Evolutionary conservation across 1,140 invertebrate species (phyloP), one percentile per base, ranked within the genome.

Genomic region (Panonychus citri): DNA sequence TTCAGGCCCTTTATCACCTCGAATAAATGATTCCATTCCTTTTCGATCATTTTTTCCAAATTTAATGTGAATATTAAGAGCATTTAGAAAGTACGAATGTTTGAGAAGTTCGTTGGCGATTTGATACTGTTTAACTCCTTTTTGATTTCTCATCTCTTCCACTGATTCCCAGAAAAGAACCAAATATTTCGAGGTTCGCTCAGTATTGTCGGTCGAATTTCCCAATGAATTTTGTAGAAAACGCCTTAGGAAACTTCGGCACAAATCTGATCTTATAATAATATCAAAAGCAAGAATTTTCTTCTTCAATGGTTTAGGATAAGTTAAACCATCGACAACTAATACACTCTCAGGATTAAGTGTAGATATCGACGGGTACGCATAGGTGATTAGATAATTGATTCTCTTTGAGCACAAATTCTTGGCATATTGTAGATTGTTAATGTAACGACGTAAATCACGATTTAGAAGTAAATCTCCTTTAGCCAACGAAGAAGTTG

Each of bases 81-180:
- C 88, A 15, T 82, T 85, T 63, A 88, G 85, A 70, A 85, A 89
- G 61, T 55, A 42, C n/a, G 54, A 42, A 55, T 55, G 37, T 17
- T 15, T 46, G 12, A 55, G 40, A 15, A 89, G 85, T 66, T 88
- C 84, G 30, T 82, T 81, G 15, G 81, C 86, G n/a, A 88, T 68
- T 61, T 88, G 83, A 70, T 89, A 53, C 25, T 50, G 50, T 42
- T 55, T 62, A 65, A 65, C 58, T 65, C 17, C 65, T 34, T 65
- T 62, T 46, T 64, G 57, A 46, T 60, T 54, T 58, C 81, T 75
- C 55, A 91, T 70, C 68, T 87, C 83, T 64, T 90, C 84, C 1
- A 89, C 83, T n/a, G 81, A 81, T 62, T 76, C 76, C 79, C 85
- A 90, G 66, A 84, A 91, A 1, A 83, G 70, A 58, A 56, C 61